Conservation (phyloP, 2,797 vertebrate genomes). For the Rhinophrynus dorsalis region DNA sequence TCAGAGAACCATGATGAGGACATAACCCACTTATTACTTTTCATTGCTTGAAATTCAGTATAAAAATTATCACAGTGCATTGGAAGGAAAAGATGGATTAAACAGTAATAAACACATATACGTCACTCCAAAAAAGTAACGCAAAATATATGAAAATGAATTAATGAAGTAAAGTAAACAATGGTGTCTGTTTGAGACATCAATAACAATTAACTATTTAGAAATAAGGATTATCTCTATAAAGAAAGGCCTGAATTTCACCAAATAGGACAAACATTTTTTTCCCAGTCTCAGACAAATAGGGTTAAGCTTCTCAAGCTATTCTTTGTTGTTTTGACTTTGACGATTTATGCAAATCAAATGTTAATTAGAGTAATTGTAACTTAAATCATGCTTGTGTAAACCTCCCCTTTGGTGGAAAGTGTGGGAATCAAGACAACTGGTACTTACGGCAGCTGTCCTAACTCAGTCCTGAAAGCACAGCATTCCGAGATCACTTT, state of each 20-base stretch:
- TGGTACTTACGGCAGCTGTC: slow-evolving; percentile 82
- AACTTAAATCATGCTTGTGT: slow-evolving; percentile 91
- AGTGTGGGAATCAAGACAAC: slow-evolving; percentile 88
- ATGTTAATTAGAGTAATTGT: slow-evolving; percentile 94
- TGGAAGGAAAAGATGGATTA: too few species aligned
- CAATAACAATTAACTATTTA: too few species aligned
- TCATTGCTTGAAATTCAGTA: too few species aligned
- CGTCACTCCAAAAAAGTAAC: too few species aligned
- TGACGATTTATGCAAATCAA: slow-evolving; percentile 97
- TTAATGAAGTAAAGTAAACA: too few species aligned
- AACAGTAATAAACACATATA: too few species aligned
- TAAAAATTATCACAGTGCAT: too few species aligned
- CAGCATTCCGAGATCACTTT: slow-evolving; percentile 78
- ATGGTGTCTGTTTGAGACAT: too few species aligned
- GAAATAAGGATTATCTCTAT: background rate
- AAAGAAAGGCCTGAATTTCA: background rate
- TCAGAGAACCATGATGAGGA: too few species aligned
- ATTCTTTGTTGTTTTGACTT: slow-evolving; percentile 87
- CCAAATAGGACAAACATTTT: background rate
- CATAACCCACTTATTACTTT: too few species aligned
- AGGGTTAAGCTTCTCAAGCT: slow-evolving; percentile 86
- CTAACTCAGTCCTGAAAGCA: slow-evolving; percentile 76
- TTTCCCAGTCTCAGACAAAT: slow-evolving; percentile 82
- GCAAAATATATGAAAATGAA: too few species aligned
- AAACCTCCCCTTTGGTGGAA: slow-evolving; percentile 84